Percentiles rank a stretch among this genome's conserved stretches.
Evolutionary conservation across 2,113 vertebrate species (phyloP).

Genomic region (Octodon degus): DNA sequence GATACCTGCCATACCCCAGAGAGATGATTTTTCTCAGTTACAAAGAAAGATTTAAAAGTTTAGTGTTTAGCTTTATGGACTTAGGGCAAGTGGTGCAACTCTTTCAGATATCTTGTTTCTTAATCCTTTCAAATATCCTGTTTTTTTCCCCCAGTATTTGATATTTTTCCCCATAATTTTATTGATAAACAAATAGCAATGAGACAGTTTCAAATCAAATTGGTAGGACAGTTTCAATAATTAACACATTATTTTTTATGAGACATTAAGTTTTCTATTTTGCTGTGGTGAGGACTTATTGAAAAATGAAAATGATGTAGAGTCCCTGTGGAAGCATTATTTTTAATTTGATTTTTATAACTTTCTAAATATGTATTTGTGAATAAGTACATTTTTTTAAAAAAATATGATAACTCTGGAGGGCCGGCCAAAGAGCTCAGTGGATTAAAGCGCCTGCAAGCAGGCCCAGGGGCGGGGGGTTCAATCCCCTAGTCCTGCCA

Average conservation of each 20-base stretch:
- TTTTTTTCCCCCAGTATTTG: neutral
- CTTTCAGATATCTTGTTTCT: conserved; percentile 5
- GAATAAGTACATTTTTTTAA: neutral
- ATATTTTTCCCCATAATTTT: too few species aligned
- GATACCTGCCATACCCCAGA: neutral
- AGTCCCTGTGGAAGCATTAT: neutral
- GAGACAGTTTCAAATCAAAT: too few species aligned
- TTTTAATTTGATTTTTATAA: conserved; percentile 9
- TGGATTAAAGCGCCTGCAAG: too few species aligned
- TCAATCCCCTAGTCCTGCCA: too few species aligned
- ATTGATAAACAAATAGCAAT: too few species aligned
- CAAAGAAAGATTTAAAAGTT: conserved; percentile 25
- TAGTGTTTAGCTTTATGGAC: conserved; percentile 2
- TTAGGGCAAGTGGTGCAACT: conserved; percentile 2
- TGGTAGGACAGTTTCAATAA: too few species aligned
- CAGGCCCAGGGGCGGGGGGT: too few species aligned
- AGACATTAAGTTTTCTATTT: neutral
- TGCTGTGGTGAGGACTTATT: neutral
- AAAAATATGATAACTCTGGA: too few species aligned
- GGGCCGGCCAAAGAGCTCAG: too few species aligned
- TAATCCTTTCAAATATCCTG: conserved; percentile 42
- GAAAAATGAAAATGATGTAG: conserved; percentile 34
- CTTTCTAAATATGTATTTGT: neutral
- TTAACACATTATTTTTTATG: neutral
- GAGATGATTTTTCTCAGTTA: neutral